Base-by-base conservation (phyloP, 2,797 vertebrate genomes). In the Chaetophractus vellerosus region DNA sequence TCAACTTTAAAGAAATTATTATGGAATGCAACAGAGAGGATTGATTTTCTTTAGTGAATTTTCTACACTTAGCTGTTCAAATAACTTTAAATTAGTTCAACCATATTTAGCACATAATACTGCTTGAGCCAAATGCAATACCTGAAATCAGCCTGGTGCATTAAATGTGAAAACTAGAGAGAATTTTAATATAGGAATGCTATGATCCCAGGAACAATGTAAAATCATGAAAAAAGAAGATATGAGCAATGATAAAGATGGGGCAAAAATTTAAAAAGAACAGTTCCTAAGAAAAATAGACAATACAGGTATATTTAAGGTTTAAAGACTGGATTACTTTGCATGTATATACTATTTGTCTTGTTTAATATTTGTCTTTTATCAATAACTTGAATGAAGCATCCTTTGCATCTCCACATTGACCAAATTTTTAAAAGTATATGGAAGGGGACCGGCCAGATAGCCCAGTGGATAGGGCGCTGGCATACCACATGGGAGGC, bases 31-130 rank as follows among this genome's bases (percentile, higher is more conserved):
- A 14, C 18, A 61, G 24, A 88, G 63, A 85, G 28, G n/a, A n/a
- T 23, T 59, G 23, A 12, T 78, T 71, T 91, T 94, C 31, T 86
- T 66, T 80, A 76, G 52, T 76, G 4, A 85, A 41, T 95, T 94
- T 93, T 78, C 61, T 88, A 71, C 93, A 16, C 2, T 41, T 63
- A 38, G 7, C 2, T 63, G 16, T 96, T 59, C 33, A 94, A 74
- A 86, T 92, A 71, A 83, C 68, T 95, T 83, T 94, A 94, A 94
- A 90, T 83, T 82, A 85, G n/a, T 64, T 26, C 33, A 88, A 28
- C 16, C 76, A 61, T 57, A 86, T 82, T 93, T 85, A 90, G 48
- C 9, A 90, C 36, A 63, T 66, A 78, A 78, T 74, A 33, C 28
- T 83, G n/a, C 31, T 86, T 90, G 68, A 94, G 81, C 28, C 66